phyloP scores from a whole-genome alignment of 1,140 invertebrate genomes.

The Lordiphosa stackelbergi region DNA sequence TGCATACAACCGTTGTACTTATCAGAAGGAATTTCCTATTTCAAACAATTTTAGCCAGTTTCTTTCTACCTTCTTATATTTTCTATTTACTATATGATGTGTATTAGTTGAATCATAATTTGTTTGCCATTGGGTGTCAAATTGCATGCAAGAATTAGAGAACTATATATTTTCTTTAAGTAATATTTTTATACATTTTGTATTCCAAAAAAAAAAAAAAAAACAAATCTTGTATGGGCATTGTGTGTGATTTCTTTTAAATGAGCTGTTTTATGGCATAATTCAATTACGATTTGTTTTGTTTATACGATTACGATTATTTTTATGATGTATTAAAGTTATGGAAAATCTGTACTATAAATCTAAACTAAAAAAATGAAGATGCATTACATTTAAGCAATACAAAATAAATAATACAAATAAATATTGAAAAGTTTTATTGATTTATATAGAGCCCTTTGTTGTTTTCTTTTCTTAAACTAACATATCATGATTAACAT shows the following conservation, averaged over 20 bases:
- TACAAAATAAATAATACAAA: slow-evolving; percentile 61
- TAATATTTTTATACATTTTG: slow-evolving; percentile 42
- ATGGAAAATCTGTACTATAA: slow-evolving; percentile 64
- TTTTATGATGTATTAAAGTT: slow-evolving; percentile 73
- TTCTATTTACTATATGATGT: slow-evolving; percentile 11
- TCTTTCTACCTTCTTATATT: slow-evolving; percentile 13
- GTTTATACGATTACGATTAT: slow-evolving; percentile 67
- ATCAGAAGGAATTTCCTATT: slow-evolving; percentile 8
- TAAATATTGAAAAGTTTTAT: slow-evolving; percentile 58
- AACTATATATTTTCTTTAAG: slow-evolving; percentile 63
- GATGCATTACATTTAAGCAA: slow-evolving; percentile 61
- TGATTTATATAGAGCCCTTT: slow-evolving; percentile 19
- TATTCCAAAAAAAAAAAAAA: slow-evolving; percentile 24
- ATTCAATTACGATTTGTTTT: slow-evolving; percentile 69
- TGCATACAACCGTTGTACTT: slow-evolving; percentile 28
- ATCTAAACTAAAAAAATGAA: slow-evolving; percentile 39
- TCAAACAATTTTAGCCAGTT: slow-evolving; percentile 10
- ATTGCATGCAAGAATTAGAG: slow-evolving; percentile 47
- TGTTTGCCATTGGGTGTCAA: slow-evolving; percentile 36
- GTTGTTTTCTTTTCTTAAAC: slow-evolving; percentile 16
- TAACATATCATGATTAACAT: slow-evolving; percentile 31
- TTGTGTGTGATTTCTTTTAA: slow-evolving; percentile 61
- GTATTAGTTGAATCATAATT: slow-evolving; percentile 20
- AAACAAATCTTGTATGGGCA: slow-evolving; percentile 32
- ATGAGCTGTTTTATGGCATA: slow-evolving; percentile 45